phyloP scores from a whole-genome alignment of 2,113 vertebrate species.

The Callipepla squamata region DNA sequence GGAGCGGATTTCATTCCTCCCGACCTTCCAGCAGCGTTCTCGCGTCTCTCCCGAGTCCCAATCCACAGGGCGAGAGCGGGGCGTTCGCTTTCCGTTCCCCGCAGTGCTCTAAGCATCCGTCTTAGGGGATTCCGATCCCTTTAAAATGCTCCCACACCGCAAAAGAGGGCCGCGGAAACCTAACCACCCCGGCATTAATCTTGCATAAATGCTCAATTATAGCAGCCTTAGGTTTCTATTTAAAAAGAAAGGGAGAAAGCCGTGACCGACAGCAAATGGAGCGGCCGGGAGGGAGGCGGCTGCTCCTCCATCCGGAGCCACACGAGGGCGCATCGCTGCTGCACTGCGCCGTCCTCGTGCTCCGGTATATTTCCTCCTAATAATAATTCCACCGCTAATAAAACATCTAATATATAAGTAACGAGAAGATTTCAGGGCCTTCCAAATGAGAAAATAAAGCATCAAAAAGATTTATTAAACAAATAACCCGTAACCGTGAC shows the following conservation, averaged over 20 bases:
- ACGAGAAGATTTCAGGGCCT: constrained; percentile 64
- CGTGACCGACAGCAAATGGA: neutral
- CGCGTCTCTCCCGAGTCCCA: neutral
- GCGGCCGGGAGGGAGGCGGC: neutral
- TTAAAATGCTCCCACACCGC: neutral
- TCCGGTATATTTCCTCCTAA: constrained; percentile 12
- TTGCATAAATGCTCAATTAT: neutral
- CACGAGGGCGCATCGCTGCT: constrained; percentile 78
- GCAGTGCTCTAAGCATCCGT: neutral
- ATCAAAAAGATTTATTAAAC: constrained; percentile 70
- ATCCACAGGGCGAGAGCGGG: neutral
- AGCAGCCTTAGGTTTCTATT: neutral
- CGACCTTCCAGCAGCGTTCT: constrained; percentile 35
- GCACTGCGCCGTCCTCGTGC: constrained; percentile 4
- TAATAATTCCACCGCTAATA: constrained; percentile 69
- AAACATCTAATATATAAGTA: constrained; percentile 76
- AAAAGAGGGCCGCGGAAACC: neutral
- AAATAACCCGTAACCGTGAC: constrained; percentile 63
- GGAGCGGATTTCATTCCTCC: neutral
- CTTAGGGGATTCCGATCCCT: neutral
- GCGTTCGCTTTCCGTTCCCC: constrained; percentile 11
- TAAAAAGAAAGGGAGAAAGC: neutral
- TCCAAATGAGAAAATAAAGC: constrained; percentile 71
- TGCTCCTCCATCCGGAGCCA: constrained; percentile 64
- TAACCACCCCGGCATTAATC: neutral